phyloP scores from a whole-genome alignment of 1,140 invertebrate genomes.

The Drosophila tsacasi region DNA sequence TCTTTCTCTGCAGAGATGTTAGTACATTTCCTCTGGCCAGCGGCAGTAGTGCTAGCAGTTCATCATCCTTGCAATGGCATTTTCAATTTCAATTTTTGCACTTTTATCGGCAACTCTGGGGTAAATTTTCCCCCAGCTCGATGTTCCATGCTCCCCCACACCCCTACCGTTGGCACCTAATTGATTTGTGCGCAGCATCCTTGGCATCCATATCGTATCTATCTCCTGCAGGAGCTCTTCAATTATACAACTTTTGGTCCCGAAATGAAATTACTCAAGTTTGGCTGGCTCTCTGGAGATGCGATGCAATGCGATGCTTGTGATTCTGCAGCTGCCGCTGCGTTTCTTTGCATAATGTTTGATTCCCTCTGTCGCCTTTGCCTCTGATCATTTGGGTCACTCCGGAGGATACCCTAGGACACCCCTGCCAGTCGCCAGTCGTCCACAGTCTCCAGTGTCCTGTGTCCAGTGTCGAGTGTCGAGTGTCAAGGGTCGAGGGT shows the following conservation, averaged over 20 bases:
- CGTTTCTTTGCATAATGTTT: slow-evolving; percentile 37
- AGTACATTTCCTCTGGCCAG: neutral
- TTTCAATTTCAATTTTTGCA: slow-evolving; percentile 60
- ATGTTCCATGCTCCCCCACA: too few species aligned
- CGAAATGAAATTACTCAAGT: slow-evolving; percentile 62
- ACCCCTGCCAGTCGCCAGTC: neutral
- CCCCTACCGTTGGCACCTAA: slow-evolving; percentile 33
- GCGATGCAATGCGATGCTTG: neutral
- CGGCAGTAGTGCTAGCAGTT: slow-evolving; percentile 7
- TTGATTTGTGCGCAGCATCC: slow-evolving; percentile 55
- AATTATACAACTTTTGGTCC: slow-evolving; percentile 61
- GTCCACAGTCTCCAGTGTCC: neutral
- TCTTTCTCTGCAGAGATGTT: neutral
- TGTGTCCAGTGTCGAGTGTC: neutral
- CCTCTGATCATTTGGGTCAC: slow-evolving; percentile 56
- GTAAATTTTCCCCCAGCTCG: neutral
- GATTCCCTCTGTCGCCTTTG: slow-evolving; percentile 19
- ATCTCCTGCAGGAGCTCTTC: slow-evolving; percentile 50
- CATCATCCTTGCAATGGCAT: slow-evolving; percentile 37
- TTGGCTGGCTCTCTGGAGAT: slow-evolving; percentile 7
- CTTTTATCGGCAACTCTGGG: slow-evolving; percentile 31
- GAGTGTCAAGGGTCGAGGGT: slow-evolving; percentile 2
- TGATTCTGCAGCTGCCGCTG: neutral
- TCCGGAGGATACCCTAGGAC: neutral
- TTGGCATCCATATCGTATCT: slow-evolving; percentile 5